phyloP scores from a whole-genome alignment of 2,797 vertebrate species.

The Darevskia mixta region DNA sequence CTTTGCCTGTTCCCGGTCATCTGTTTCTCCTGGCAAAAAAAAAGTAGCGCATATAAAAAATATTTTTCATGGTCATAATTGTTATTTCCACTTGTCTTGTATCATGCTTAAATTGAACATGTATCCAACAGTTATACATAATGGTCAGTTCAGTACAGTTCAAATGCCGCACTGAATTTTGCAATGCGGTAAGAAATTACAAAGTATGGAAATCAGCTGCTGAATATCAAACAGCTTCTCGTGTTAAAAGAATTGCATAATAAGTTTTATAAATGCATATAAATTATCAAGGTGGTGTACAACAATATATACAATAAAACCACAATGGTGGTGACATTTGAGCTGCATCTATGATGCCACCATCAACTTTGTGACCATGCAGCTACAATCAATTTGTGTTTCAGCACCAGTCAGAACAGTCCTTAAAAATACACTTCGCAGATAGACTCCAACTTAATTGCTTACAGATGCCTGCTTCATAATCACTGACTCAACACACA shows the following conservation, averaged over 20 bases:
- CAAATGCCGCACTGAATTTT: constrained; percentile 37
- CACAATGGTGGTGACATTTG: background rate
- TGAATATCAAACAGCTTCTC: background rate
- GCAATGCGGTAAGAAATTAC: constrained; percentile 39
- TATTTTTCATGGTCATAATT: constrained; percentile 61
- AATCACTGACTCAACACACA: constrained; percentile 27
- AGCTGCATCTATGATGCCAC: background rate
- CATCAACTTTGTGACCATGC: background rate
- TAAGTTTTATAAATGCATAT: background rate
- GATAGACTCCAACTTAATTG: background rate
- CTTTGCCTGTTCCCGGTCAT: constrained; percentile 95
- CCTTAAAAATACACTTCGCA: background rate
- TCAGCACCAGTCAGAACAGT: background rate
- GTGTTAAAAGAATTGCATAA: background rate
- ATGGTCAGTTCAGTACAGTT: background rate
- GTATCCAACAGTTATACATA: background rate
- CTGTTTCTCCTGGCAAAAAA: constrained; percentile 86
- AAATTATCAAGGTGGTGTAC: too few relatives aligned
- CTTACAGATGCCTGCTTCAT: background rate
- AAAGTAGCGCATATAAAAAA: constrained; percentile 67
- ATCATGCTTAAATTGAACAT: constrained; percentile 57
- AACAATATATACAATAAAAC: background rate
- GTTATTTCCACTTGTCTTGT: constrained; percentile 37
- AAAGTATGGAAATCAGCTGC: background rate
- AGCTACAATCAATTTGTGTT: background rate